phyloP scores from a whole-genome alignment of 1,140 invertebrate genomes.

The Homarus americanus region DNA sequence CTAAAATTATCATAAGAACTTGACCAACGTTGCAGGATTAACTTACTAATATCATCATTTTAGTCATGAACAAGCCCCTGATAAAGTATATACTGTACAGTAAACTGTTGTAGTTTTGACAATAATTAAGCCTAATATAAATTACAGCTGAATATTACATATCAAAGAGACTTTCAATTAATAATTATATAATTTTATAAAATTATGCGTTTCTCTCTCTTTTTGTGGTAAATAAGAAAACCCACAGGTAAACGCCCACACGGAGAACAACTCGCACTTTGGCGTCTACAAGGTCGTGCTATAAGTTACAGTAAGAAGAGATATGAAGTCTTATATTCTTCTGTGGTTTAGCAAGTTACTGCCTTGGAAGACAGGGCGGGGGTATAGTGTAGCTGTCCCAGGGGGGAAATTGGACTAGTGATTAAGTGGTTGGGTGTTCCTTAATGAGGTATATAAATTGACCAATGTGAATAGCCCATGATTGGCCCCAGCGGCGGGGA shows the following conservation, averaged over 20 bases:
- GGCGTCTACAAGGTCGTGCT: neutral
- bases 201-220: too few species aligned
- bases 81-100: too few species aligned
- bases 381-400: neutral
- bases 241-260: neutral
- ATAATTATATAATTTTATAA: too few species aligned
- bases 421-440: conserved; percentile 15
- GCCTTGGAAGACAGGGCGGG: neutral
- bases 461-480: conserved; percentile 16
- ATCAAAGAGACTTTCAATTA: too few species aligned
- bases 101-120: too few species aligned
- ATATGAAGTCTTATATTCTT: neutral
- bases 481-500: neutral
- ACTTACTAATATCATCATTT: too few species aligned
- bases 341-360: neutral
- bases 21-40: too few species aligned
- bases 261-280: neutral
- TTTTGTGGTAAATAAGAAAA: neutral
- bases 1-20: too few species aligned
- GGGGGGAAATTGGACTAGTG: conserved; percentile 4
- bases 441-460: conserved; percentile 29
- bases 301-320: conserved; percentile 5
- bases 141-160: too few species aligned
- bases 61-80: too few species aligned
- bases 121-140: too few species aligned